A percentile compares a stretch with the other conserved stretches of the same genome.
These are phyloP conservation scores for Minunthozetes semirufus DNA, from an alignment of 2,888 invertebrate genomes.

Conservation along the genomic window DNA sequence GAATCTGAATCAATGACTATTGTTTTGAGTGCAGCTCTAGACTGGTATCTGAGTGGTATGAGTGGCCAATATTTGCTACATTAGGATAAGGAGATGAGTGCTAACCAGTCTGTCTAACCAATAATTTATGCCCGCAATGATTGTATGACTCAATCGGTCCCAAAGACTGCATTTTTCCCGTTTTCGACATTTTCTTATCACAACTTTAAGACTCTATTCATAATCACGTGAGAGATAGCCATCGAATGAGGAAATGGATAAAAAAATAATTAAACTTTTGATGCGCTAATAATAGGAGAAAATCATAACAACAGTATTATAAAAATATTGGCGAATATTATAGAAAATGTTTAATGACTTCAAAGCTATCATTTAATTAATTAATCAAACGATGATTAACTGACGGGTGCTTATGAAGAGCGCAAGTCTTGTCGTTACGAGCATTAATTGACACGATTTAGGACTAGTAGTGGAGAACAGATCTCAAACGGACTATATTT, in stretches of 20 bases:
- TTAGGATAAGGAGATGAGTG: background rate
- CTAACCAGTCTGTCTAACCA: background rate
- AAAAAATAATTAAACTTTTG: slow-evolving; percentile 14
- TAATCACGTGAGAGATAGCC: background rate
- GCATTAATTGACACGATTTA: slow-evolving; percentile 1
- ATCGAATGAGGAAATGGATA: slow-evolving; percentile 9
- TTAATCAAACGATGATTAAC: background rate
- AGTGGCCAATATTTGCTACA: background rate
- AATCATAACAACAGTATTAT: slow-evolving; percentile 15
- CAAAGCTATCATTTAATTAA: background rate
- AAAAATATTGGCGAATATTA: slow-evolving; percentile 17
- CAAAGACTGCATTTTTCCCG: slow-evolving; percentile 18
- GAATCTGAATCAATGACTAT: background rate
- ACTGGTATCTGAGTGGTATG: background rate
- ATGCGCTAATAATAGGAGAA: background rate
- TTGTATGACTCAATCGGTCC: background rate
- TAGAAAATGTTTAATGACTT: background rate
- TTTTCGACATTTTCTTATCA: slow-evolving; percentile 6
- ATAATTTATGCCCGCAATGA: background rate
- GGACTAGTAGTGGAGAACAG: slow-evolving; percentile 4
- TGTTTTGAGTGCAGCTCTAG: background rate
- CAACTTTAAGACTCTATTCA: background rate
- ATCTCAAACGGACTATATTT: background rate
- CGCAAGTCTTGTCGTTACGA: background rate
- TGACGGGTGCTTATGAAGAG: background rate